These are phyloP conservation scores for Puma concolor DNA, from an alignment of 2,113 vertebrate species.

Conservation along the genomic window DNA sequence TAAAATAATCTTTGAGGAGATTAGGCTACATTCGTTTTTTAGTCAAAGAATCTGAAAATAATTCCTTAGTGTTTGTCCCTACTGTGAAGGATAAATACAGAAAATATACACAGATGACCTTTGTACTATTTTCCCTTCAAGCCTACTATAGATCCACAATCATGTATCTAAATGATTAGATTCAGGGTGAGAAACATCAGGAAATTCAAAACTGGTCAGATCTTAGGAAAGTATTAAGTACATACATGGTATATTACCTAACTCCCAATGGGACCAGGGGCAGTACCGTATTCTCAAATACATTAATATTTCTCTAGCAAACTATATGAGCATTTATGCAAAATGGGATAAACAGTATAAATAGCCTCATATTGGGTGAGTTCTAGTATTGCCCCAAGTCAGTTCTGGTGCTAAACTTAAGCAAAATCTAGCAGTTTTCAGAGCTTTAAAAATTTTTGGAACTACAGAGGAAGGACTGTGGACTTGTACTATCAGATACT, in stretches of 20 bases:
- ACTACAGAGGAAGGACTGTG: constrained; percentile 11
- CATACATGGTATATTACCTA: not conserved
- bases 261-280: not conserved
- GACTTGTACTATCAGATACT: constrained; percentile 5
- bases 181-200: constrained; percentile 14
- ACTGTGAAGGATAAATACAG: constrained; percentile 20
- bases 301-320: constrained; percentile 48
- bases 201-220: constrained; percentile 51
- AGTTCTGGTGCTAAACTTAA: constrained; percentile 27
- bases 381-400: constrained; percentile 21
- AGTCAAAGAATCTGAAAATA: constrained; percentile 39
- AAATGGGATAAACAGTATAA: constrained; percentile 41
- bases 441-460: constrained; percentile 39
- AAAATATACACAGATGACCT: constrained; percentile 40
- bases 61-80: constrained; percentile 37
- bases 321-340: constrained; percentile 42
- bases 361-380: not conserved
- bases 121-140: constrained; percentile 14
- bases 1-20: constrained; percentile 5
- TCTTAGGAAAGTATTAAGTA: constrained; percentile 39
- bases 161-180: not conserved
- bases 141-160: constrained; percentile 26
- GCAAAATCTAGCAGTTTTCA: not conserved
- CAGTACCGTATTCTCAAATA: constrained; percentile 20
- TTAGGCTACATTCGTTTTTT: constrained; percentile 33